phyloP scores from a whole-genome alignment of 2,888 invertebrate species.

The Strigamia maritima region DNA sequence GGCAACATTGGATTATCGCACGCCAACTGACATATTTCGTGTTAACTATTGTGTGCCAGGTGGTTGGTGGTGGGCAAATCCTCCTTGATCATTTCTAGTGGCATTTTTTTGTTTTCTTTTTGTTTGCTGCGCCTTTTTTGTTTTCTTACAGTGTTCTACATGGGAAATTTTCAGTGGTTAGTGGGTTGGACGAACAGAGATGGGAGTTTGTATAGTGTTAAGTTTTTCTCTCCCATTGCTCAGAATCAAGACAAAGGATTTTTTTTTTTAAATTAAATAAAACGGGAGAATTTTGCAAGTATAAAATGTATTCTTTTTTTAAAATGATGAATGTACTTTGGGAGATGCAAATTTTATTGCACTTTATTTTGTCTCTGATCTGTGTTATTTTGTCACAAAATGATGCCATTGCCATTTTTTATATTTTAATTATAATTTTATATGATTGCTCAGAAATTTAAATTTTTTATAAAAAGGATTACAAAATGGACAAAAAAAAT shows the following conservation, averaged over 20 bases:
- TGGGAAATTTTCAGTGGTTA: not conserved
- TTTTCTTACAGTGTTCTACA: not conserved
- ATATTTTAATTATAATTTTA: not conserved
- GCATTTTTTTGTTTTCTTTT: not conserved
- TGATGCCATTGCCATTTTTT: not conserved
- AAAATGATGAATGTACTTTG: not conserved
- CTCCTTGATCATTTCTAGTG: not conserved
- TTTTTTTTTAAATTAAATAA: not conserved
- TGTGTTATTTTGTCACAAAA: not conserved
- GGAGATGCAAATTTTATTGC: slow-evolving; percentile 4
- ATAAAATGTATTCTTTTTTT: not conserved
- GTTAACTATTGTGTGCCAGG: not conserved
- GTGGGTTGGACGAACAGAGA: not conserved
- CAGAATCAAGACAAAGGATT: not conserved
- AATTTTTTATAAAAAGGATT: not conserved
- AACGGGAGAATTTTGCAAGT: not conserved
- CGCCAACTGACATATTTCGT: not conserved
- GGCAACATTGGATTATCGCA: not conserved
- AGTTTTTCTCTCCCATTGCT: not conserved
- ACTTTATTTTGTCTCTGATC: not conserved
- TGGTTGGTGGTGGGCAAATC: slow-evolving; percentile 4
- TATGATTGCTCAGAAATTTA: not conserved
- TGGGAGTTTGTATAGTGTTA: not conserved
- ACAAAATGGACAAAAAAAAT: not conserved
- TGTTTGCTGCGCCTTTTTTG: not conserved